Conservation (phyloP, 2,113 vertebrate genomes). For the Datnioides undecimradiatus region DNA sequence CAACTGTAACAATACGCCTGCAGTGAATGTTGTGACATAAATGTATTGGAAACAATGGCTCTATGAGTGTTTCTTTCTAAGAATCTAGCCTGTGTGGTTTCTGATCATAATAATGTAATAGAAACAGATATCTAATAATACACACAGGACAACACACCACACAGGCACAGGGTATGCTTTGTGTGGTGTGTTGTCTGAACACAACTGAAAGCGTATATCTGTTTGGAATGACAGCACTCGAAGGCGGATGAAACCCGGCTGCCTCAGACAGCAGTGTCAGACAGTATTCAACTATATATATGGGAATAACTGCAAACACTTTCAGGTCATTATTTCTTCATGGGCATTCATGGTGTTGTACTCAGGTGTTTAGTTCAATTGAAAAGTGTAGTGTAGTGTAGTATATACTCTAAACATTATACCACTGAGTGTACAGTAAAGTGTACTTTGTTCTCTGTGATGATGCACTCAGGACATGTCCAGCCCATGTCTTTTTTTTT, state of each 20-base stretch:
- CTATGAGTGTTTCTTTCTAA: not conserved
- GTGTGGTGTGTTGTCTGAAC: too few relatives aligned
- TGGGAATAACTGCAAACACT: too few relatives aligned
- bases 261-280: not conserved
- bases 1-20: slow-evolving; percentile 24
- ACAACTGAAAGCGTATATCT: too few relatives aligned
- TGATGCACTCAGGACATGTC: not conserved
- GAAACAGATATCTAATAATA: not conserved
- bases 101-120: not conserved
- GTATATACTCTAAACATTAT: not conserved
- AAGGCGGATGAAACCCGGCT: not conserved
- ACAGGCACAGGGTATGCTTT: not conserved
- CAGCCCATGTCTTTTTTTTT: too few relatives aligned
- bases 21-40: not conserved
- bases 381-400: too few relatives aligned
- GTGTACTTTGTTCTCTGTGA: not conserved
- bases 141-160: too few relatives aligned
- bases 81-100: not conserved
- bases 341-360: too few relatives aligned
- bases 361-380: too few relatives aligned
- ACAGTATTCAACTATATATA: too few relatives aligned
- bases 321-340: too few relatives aligned
- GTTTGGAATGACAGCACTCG: not conserved
- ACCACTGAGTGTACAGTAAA: not conserved
- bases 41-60: not conserved